Percentiles rank a stretch among this genome's conserved stretches.
Evolutionary conservation across 2,113 vertebrate species (phyloP).

Genomic region (Rostratula benghalensis): DNA sequence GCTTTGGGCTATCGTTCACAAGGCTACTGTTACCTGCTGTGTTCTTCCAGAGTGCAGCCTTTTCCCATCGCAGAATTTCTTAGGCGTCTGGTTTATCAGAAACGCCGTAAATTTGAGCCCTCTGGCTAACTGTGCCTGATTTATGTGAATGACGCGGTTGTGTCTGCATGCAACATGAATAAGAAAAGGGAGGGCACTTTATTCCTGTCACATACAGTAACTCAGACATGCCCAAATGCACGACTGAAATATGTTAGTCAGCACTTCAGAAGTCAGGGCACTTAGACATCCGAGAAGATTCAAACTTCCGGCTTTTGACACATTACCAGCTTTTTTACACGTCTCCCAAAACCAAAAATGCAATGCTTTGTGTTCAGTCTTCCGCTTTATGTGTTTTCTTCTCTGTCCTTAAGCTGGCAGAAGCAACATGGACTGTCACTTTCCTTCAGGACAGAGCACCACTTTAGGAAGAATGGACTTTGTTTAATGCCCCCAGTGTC

Average conservation of each 20-base stretch:
- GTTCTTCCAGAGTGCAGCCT: slow-evolving; percentile 44
- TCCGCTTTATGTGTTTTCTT: background rate
- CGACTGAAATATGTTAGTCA: background rate
- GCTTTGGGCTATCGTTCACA: slow-evolving; percentile 52
- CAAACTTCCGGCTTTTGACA: background rate
- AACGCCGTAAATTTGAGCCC: slow-evolving; percentile 35
- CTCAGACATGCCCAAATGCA: background rate
- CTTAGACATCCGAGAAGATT: background rate
- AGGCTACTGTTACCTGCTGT: slow-evolving; percentile 57
- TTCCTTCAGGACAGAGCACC: background rate
- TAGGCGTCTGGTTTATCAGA: slow-evolving; percentile 54
- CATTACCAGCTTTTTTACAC: background rate
- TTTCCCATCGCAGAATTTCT: slow-evolving; percentile 62
- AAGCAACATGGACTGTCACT: background rate
- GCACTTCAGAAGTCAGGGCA: background rate
- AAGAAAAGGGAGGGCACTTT: background rate
- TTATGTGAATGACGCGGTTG: slow-evolving; percentile 36
- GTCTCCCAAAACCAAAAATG: background rate
- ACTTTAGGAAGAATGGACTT: background rate
- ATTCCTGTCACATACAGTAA: background rate
- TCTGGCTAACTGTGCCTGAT: slow-evolving; percentile 31
- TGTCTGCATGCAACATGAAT: slow-evolving; percentile 23
- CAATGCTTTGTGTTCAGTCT: background rate
- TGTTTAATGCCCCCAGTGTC: rapidly evolving
- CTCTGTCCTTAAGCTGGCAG: background rate